Conservation (phyloP, 1,140 invertebrate species). For the Kradibia gibbosae region DNA sequence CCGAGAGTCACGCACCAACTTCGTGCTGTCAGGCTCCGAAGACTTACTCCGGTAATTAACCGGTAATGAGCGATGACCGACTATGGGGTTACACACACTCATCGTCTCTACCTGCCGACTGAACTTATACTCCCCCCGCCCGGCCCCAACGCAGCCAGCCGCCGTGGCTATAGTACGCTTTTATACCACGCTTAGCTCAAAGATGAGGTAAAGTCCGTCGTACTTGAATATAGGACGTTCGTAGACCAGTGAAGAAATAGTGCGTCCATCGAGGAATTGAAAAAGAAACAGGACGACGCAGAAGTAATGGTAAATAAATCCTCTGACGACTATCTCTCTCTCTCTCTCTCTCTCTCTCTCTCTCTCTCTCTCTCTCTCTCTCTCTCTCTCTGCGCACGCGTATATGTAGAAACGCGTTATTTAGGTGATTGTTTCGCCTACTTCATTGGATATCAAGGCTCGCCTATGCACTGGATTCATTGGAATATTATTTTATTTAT, state of each 20-base stretch:
- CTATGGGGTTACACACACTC: slow-evolving; percentile 44
- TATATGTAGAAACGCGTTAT: background rate
- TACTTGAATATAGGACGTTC: background rate
- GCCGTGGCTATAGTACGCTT: background rate
- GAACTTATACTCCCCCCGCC: background rate
- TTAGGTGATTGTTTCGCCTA: background rate
- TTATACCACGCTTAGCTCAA: background rate
- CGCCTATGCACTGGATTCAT: background rate
- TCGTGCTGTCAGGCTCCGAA: slow-evolving; percentile 48
- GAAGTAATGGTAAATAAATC: slow-evolving; percentile 36
- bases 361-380: too few relatives aligned
- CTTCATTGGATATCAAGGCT: background rate
- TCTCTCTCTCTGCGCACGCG: too few relatives aligned
- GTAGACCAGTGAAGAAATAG: background rate
- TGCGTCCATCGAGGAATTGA: background rate
- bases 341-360: too few relatives aligned
- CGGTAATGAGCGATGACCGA: slow-evolving; percentile 58
- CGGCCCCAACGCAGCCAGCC: too few relatives aligned
- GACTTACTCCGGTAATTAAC: slow-evolving; percentile 59
- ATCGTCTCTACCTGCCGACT: background rate
- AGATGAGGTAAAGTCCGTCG: background rate
- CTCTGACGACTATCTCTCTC: too few relatives aligned
- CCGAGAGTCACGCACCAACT: slow-evolving; percentile 54
- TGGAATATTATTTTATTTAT: too few relatives aligned
- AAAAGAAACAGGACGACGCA: background rate